These are phyloP conservation scores for Bombus polaris DNA, from an alignment of 1,140 invertebrate species.

Conservation along the genomic window DNA sequence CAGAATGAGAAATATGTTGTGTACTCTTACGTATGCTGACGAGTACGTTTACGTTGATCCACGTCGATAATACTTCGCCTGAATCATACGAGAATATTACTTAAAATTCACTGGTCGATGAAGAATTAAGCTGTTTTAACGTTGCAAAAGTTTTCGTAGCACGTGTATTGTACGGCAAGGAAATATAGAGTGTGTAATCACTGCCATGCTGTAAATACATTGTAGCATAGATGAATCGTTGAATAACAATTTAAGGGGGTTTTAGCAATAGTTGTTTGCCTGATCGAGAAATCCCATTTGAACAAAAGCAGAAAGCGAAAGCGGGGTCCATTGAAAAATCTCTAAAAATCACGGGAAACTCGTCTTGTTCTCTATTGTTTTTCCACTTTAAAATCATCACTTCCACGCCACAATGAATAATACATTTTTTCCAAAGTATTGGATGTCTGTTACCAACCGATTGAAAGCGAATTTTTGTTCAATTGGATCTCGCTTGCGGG, in stretches of 20 bases:
- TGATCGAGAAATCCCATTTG: slow-evolving; percentile 44
- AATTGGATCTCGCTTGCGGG: slow-evolving; percentile 2
- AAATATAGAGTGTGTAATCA: slow-evolving; percentile 75
- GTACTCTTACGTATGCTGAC: background rate
- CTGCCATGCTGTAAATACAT: slow-evolving; percentile 80
- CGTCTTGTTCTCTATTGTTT: background rate
- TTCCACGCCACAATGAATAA: background rate
- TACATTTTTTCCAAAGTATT: too few relatives aligned
- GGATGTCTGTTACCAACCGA: background rate
- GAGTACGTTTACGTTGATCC: background rate
- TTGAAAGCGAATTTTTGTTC: background rate
- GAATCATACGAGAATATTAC: background rate
- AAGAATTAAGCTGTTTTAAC: slow-evolving; percentile 2
- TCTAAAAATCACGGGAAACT: too few relatives aligned
- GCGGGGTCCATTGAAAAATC: background rate
- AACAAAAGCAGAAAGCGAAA: slow-evolving; percentile 7
- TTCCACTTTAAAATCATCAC: background rate
- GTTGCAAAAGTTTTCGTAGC: slow-evolving; percentile 34
- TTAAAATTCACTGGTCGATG: background rate
- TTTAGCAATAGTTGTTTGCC: slow-evolving; percentile 49
- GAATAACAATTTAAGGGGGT: slow-evolving; percentile 40
- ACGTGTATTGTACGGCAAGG: slow-evolving; percentile 54
- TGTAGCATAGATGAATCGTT: slow-evolving; percentile 70
- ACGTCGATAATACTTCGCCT: slow-evolving; percentile 2
- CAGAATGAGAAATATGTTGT: slow-evolving; percentile 11